These are phyloP conservation scores for Thereva nobilitata DNA, from an alignment of 2,888 invertebrate species.

Conservation along the genomic window DNA sequence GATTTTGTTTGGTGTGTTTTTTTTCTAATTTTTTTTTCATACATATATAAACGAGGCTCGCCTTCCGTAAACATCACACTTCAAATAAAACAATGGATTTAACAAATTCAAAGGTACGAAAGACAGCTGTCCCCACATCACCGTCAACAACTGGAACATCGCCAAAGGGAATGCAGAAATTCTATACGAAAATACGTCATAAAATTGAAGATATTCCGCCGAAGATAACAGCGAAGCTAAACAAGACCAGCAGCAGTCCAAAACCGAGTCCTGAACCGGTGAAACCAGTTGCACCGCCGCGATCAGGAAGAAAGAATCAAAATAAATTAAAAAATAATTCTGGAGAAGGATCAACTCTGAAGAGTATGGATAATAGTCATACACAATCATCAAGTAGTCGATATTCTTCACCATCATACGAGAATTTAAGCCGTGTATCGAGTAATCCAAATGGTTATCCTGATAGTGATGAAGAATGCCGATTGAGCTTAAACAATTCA, in stretches of 20 bases:
- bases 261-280: conserved; percentile 3
- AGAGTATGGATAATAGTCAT: too few relatives aligned
- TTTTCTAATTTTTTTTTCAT: background rate
- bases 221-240: conserved; percentile 51
- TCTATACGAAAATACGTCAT: conserved; percentile 55
- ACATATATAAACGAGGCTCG: background rate
- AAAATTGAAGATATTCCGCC: conserved; percentile 57
- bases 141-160: conserved; percentile 27
- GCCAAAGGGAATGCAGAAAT: conserved; percentile 49
- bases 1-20: conserved; percentile 8
- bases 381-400: background rate
- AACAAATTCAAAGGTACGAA: conserved; percentile 34
- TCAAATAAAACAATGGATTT: conserved; percentile 37
- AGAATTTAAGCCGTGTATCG: conserved; percentile 36
- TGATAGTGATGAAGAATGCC: conserved; percentile 54
- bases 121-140: conserved; percentile 24
- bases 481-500: conserved; percentile 51
- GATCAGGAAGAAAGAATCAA: conserved; percentile 33
- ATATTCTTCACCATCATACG: conserved; percentile 24
- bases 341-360: background rate
- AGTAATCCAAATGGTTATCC: conserved; percentile 45
- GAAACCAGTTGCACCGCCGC: conserved; percentile 39
- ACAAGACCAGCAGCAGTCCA: conserved; percentile 48
- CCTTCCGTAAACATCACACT: conserved; percentile 22
- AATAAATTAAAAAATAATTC: background rate